Base-by-base conservation (phyloP, 2,888 invertebrate species). In the Phania funesta region DNA sequence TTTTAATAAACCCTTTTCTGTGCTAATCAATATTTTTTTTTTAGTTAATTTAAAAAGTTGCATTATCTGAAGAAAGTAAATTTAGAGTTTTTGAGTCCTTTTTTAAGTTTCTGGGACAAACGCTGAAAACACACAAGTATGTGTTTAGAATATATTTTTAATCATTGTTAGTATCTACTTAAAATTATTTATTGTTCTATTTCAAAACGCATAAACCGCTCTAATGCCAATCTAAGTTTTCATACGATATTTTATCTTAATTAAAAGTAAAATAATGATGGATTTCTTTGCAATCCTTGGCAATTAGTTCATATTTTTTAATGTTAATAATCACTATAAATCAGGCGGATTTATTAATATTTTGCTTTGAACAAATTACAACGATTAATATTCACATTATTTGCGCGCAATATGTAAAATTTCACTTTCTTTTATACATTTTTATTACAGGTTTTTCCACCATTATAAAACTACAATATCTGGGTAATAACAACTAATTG, bases 381-480 rank as follows among this genome's bases (percentile, higher is more conserved):
- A 44, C 13, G 20, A 46, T 65, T 46, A 20, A 26, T 64, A 52
- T 64, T 54, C 56, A 38, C 13, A 67, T 67, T 41, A 48, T 38
- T 7, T 26, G n/a, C 20, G 6, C n/a, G 13, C 29, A 64, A 54
- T 32, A 35, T 54, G 13, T 24, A 24, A 44, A 38, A 75, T 56
- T 58, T 67, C 24, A 38, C 38, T 24, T 41, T 67, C 44, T 64
- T 38, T 18, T 44, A 3, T 11, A 20, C 13, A 7, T 56, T 64
- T 41, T 58, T 60, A 54, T 77, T 78, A 54, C 24, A 78, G 77
- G 64, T 62, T 44, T 35, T 32, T 50, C n/a, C 62, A 62, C 18
- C 29, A 62, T 13, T 35, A 13, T 11, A 35, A 11, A 50, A 44
- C 13, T 60, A 44, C 32, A 60, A 38, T 44, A 60, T 52, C 16